A percentile compares a stretch with the other conserved stretches of the same genome.
Conservation (phyloP, 1,140 invertebrate species). For the Pantala flavescens region DNA sequence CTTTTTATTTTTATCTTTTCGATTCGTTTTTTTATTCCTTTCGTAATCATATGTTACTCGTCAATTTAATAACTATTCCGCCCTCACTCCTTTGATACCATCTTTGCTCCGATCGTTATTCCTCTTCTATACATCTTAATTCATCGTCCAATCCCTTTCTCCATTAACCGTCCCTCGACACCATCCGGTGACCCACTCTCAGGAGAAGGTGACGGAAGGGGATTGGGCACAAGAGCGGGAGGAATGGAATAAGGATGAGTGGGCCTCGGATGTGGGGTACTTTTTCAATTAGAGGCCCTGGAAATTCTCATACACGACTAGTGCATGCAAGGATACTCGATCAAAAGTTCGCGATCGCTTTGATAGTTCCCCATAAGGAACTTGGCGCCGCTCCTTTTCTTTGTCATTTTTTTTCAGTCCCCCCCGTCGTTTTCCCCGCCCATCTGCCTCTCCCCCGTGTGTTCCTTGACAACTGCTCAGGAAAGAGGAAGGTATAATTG, state of each 20-base stretch:
- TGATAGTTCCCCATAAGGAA: conserved; percentile 22
- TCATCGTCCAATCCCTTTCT: neutral
- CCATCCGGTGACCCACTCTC: no score
- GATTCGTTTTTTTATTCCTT: no score
- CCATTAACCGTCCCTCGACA: neutral
- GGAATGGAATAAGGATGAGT: conserved; percentile 5
- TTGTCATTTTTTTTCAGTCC: conserved; percentile 14
- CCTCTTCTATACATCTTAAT: neutral
- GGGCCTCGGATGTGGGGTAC: neutral
- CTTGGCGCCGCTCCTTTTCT: conserved; percentile 16
- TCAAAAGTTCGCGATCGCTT: neutral
- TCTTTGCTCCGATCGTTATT: neutral
- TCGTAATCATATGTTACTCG: no score
- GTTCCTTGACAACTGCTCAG: no score
- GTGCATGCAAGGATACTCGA: neutral
- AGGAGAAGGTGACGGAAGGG: no score
- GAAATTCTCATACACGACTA: neutral
- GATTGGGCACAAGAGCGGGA: neutral
- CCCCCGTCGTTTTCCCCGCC: neutral
- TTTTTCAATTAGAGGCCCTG: neutral
- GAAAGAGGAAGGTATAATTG: no score
- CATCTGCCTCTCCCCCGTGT: no score
- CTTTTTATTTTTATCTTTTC: no score
- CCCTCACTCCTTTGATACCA: no score
- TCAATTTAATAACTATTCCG: no score